A percentile compares a stretch with the other conserved stretches of the same genome.
Evolutionary conservation across 1,140 invertebrate species (phyloP).

Genomic region (Meloidogyne exigua): DNA sequence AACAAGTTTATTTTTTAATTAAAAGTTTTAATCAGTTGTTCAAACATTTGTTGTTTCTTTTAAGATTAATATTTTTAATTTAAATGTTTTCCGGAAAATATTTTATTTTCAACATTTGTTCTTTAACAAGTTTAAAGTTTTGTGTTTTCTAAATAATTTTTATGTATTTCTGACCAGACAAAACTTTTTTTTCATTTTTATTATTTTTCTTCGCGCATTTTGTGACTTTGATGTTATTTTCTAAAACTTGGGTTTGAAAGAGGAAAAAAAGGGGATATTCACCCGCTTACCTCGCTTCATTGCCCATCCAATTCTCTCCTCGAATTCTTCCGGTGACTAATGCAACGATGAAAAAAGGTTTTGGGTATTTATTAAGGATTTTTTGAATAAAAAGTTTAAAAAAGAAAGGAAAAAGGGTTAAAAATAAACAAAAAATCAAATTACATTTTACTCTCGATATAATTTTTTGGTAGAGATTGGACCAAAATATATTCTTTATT

Average conservation of each 20-base stretch:
- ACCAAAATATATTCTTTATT: neutral
- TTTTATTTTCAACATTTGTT: neutral
- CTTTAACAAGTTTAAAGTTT: neutral
- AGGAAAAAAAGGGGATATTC: neutral
- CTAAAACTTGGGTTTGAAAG: neutral
- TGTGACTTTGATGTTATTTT: neutral
- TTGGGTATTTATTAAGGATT: neutral
- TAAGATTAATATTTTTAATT: too few species aligned
- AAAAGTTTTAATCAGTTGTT: too few species aligned
- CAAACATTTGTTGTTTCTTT: too few species aligned
- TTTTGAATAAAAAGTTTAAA: neutral
- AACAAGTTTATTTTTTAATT: too few species aligned
- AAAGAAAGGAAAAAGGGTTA: neutral
- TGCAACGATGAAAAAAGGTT: neutral
- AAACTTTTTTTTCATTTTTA: neutral
- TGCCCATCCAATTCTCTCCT: neutral
- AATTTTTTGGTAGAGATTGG: too few species aligned
- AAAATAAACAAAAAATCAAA: neutral
- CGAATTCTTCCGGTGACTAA: constrained; percentile 1
- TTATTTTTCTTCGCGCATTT: constrained; percentile 1
- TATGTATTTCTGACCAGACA: neutral
- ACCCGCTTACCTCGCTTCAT: neutral
- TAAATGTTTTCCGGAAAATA: too few species aligned
- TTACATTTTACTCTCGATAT: too few species aligned
- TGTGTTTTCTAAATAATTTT: neutral